Conservation (phyloP, 2,113 vertebrate genomes). For the Megaleporinus macrocephalus region DNA sequence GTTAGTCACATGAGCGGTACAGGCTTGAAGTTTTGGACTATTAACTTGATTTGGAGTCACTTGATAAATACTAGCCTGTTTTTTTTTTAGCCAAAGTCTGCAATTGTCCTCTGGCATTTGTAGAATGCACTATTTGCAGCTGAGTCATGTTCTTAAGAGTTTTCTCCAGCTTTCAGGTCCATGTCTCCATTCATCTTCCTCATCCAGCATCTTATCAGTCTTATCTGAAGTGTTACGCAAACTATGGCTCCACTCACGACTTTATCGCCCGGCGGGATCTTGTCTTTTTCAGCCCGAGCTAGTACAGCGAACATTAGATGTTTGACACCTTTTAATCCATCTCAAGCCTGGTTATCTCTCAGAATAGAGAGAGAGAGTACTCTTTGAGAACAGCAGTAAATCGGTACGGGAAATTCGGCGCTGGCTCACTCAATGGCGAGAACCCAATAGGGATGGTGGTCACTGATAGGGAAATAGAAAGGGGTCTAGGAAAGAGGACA, state of each 20-base stretch:
- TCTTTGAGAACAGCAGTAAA: constrained; percentile 31
- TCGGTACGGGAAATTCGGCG: not conserved
- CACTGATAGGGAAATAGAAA: constrained; percentile 26
- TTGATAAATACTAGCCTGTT: not conserved
- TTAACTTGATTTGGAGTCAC: not conserved
- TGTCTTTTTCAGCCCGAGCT: not conserved
- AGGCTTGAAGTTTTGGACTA: not conserved
- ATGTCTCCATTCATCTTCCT: not conserved
- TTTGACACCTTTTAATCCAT: constrained; percentile 22
- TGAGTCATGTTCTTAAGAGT: not conserved
- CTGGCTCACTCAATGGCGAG: constrained; percentile 2
- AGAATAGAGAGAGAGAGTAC: constrained; percentile 12
- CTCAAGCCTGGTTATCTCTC: not conserved
- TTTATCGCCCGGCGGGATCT: not conserved
- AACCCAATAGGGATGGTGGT: not conserved
- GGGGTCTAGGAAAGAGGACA: not conserved
- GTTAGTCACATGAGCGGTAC: not conserved
- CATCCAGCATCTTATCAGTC: not conserved
- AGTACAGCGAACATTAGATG: constrained; percentile 27
- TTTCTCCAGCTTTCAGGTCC: not conserved
- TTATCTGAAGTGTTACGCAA: not conserved
- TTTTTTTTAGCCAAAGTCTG: not conserved
- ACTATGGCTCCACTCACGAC: constrained; percentile 11
- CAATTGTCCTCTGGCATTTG: not conserved
- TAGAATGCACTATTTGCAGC: not conserved